Evolutionary conservation across 2,113 vertebrate species (phyloP).

Genomic region (Scartelaos histophorus): DNA sequence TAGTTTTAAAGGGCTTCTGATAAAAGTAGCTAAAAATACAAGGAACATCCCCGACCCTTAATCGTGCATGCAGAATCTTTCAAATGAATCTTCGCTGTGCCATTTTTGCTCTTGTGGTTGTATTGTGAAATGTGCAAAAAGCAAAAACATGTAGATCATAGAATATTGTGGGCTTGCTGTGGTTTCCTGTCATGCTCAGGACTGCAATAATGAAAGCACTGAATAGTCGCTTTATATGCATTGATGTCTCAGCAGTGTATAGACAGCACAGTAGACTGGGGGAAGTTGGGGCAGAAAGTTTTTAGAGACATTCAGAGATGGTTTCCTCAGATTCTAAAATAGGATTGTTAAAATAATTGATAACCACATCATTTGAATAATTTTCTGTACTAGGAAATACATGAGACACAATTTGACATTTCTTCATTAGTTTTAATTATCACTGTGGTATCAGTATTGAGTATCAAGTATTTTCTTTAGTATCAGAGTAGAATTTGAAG

Average conservation of each 20-base stretch:
- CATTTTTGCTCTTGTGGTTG: not conserved
- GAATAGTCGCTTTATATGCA: no score
- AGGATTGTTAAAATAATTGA: no score
- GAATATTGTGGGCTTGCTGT: not conserved
- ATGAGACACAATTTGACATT: no score
- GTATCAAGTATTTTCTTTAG: no score
- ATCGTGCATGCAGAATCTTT: not conserved
- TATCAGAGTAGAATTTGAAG: not conserved
- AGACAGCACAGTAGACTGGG: no score
- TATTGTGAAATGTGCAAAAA: constrained; percentile 3
- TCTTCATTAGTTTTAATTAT: not conserved
- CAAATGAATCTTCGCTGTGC: not conserved
- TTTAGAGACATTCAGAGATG: no score
- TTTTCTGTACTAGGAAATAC: no score
- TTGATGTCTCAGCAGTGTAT: no score
- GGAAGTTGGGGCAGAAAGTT: no score
- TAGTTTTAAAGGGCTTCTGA: not conserved
- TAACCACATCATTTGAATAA: no score
- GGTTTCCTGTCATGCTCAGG: not conserved
- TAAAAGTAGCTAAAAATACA: not conserved
- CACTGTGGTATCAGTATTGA: not conserved
- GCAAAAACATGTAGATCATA: not conserved
- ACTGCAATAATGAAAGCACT: not conserved
- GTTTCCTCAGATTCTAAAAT: no score
- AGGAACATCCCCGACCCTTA: not conserved